phyloP scores from a whole-genome alignment of 2,113 vertebrate species.

The Pygoscelis adeliae region DNA sequence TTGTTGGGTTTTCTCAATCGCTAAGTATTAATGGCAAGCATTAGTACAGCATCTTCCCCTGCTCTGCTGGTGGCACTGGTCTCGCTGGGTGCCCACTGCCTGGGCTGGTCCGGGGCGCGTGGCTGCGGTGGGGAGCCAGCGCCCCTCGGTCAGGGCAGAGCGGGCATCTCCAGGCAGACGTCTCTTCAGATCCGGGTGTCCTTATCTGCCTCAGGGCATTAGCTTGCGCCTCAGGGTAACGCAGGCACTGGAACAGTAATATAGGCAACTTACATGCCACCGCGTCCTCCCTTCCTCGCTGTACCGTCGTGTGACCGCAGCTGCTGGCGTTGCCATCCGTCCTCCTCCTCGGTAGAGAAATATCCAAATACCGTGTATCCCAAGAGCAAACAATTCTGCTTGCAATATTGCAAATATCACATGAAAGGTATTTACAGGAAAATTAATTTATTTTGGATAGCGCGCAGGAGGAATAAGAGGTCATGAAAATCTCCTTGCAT shows the following conservation, averaged over 20 bases:
- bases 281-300: rapidly evolving
- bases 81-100: rapidly evolving
- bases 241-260: neutral
- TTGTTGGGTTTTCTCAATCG: neutral
- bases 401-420: neutral
- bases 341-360: neutral
- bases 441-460: neutral
- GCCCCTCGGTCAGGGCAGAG: rapidly evolving
- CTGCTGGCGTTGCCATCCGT: neutral
- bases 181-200: neutral
- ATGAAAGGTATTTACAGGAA: neutral
- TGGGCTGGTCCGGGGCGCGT: rapidly evolving
- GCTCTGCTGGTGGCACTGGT: neutral
- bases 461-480: rapidly evolving
- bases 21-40: neutral
- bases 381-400: neutral
- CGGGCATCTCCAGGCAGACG: rapidly evolving
- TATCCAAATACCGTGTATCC: rapidly evolving
- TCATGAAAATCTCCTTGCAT: neutral
- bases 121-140: neutral
- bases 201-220: rapidly evolving
- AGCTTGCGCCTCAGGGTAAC: neutral
- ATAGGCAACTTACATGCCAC: rapidly evolving
- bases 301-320: rapidly evolving
- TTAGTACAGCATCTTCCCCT: neutral